phyloP scores from a whole-genome alignment of 2,888 invertebrate genomes.

The Dimorphilus gyrociliatus region DNA sequence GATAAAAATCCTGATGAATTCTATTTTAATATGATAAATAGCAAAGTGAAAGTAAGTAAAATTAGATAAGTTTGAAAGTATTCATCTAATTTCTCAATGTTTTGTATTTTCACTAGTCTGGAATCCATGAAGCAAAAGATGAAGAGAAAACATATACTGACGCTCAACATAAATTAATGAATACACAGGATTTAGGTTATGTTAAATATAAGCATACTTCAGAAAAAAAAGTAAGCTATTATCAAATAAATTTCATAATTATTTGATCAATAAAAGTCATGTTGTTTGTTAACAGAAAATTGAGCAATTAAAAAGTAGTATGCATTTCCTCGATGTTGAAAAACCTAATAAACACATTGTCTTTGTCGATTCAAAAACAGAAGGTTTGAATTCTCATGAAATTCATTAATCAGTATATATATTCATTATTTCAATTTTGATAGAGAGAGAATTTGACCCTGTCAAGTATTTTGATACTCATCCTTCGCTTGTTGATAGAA shows the following conservation, averaged over 20 bases:
- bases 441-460: constrained; percentile 48
- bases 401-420: too few relatives aligned
- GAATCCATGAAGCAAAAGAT: constrained; percentile 46
- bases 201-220: constrained; percentile 66
- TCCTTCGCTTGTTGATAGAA: constrained; percentile 50
- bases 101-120: constrained; percentile 29
- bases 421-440: too few relatives aligned
- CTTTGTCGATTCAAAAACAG: constrained; percentile 52
- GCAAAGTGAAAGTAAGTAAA: constrained; percentile 45
- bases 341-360: constrained; percentile 59
- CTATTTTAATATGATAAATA: constrained; percentile 89
- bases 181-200: constrained; percentile 78
- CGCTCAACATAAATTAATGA: constrained; percentile 65
- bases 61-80: background rate
- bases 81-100: background rate
- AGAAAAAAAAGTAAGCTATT: constrained; percentile 47
- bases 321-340: constrained; percentile 64
- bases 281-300: constrained; percentile 43
- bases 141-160: constrained; percentile 53
- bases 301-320: constrained; percentile 53
- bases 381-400: constrained; percentile 34
- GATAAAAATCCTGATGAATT: constrained; percentile 97
- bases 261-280: background rate
- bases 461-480: constrained; percentile 58
- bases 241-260: background rate